A percentile compares a stretch with the other conserved stretches of the same genome.
phyloP scores from a whole-genome alignment of 2,113 vertebrate species.

The Smithornis capensis region DNA sequence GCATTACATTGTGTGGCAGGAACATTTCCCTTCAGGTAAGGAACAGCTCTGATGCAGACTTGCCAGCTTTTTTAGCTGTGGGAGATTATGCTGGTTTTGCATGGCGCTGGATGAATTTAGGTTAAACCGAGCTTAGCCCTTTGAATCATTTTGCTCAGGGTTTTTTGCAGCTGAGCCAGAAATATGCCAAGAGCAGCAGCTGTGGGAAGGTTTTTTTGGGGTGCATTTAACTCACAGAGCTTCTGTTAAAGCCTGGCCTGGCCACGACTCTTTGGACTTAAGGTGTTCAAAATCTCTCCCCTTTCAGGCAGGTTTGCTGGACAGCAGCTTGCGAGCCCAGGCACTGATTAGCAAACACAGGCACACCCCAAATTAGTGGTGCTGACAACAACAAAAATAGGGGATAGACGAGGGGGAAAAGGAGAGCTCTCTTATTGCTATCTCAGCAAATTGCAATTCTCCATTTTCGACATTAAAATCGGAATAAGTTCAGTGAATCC shows the following conservation, averaged over 20 bases:
- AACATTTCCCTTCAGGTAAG: not conserved
- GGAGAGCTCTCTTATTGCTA: not conserved
- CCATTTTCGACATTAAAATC: not conserved
- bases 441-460: not conserved
- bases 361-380: not conserved
- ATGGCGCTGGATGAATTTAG: not conserved
- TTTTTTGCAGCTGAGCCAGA: not conserved
- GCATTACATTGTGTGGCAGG: not conserved
- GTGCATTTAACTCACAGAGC: not conserved
- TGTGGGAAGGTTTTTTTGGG: not conserved
- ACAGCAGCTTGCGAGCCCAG: not conserved
- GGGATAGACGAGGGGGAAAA: rapidly evolving
- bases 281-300: not conserved
- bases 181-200: not conserved
- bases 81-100: constrained; percentile 20
- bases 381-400: not conserved
- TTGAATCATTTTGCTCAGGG: not conserved
- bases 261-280: rapidly evolving
- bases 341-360: not conserved
- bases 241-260: not conserved
- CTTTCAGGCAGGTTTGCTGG: not conserved
- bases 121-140: constrained; percentile 66
- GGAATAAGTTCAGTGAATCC: not conserved
- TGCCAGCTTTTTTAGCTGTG: not conserved
- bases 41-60: not conserved